Percentiles rank a stretch among this genome's conserved stretches.
Conservation (phyloP, 2,113 vertebrate genomes). For the Hippocampus zosterae region DNA sequence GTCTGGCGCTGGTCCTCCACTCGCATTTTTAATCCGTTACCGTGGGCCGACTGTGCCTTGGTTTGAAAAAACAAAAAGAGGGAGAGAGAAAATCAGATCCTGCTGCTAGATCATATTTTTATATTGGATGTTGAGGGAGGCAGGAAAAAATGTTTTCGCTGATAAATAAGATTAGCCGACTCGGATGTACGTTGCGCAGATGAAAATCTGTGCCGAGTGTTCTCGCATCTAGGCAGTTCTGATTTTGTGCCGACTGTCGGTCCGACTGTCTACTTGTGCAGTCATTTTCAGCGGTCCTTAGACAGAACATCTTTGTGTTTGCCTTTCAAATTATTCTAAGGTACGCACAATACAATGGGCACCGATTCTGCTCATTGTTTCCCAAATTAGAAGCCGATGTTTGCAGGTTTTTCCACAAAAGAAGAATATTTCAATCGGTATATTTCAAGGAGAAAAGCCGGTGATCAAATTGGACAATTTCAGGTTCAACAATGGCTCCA, state of each 20-base stretch:
- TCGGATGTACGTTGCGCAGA: slow-evolving; percentile 28
- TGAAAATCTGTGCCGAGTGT: slow-evolving; percentile 7
- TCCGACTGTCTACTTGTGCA: not conserved
- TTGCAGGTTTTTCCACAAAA: too few relatives aligned
- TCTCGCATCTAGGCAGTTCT: not conserved
- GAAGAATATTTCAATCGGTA: too few relatives aligned
- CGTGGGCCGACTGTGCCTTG: slow-evolving; percentile 24
- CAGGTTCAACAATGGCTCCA: too few relatives aligned
- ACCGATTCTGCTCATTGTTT: too few relatives aligned
- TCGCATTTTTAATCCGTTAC: slow-evolving; percentile 33
- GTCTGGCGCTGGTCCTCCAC: not conserved
- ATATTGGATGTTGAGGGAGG: slow-evolving; percentile 10
- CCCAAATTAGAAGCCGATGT: too few relatives aligned
- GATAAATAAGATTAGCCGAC: slow-evolving; percentile 42
- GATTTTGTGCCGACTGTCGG: not conserved
- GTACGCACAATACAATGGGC: too few relatives aligned
- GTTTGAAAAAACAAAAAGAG: slow-evolving; percentile 17
- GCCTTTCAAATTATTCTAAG: not conserved
- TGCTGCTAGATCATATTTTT: not conserved
- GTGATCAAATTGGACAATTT: too few relatives aligned
- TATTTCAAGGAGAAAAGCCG: too few relatives aligned
- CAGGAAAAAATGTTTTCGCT: slow-evolving; percentile 24
- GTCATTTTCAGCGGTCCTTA: not conserved
- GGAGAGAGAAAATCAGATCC: slow-evolving; percentile 14
- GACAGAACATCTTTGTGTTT: not conserved